These are phyloP conservation scores for Parelbella ahira DNA, from an alignment of 2,888 invertebrate genomes.

Conservation along the genomic window DNA sequence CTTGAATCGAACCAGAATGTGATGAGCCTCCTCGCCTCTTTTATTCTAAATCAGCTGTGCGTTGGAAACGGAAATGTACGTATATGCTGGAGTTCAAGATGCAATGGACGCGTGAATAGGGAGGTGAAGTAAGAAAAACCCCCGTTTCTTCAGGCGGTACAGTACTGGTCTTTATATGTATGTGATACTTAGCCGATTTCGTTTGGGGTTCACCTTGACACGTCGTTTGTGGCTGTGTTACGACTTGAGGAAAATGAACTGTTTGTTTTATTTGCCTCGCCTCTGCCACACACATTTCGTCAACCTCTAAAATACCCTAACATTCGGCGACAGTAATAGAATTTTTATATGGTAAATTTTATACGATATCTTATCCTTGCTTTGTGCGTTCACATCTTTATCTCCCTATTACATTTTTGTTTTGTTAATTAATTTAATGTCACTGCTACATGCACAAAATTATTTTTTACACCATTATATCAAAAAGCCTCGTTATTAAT, in stretches of 20 bases:
- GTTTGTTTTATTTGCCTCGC: conserved; percentile 18
- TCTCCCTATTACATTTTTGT: no score
- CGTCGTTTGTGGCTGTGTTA: conserved; percentile 67
- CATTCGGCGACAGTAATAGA: conserved; percentile 25
- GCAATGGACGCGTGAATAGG: conserved; percentile 57
- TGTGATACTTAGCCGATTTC: conserved; percentile 62
- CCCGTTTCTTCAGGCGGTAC: conserved; percentile 68
- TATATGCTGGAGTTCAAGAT: conserved; percentile 40
- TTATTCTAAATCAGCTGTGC: conserved; percentile 13
- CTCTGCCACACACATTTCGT: conserved; percentile 8
- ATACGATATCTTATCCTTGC: neutral
- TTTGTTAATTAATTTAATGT: no score
- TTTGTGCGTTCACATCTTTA: no score
- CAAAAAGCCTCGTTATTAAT: no score
- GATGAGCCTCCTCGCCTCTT: conserved; percentile 34
- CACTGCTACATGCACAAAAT: no score
- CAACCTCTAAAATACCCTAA: conserved; percentile 9
- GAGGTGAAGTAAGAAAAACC: conserved; percentile 62
- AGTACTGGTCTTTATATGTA: conserved; percentile 51
- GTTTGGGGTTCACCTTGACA: conserved; percentile 65
- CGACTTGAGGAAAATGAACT: conserved; percentile 40
- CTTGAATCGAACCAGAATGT: conserved; percentile 46
- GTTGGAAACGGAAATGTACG: conserved; percentile 28
- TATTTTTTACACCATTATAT: no score
- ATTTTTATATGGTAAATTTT: conserved; percentile 14